phyloP scores from a whole-genome alignment of 1,140 invertebrate species.

The Venustaconcha ellipsiformis region DNA sequence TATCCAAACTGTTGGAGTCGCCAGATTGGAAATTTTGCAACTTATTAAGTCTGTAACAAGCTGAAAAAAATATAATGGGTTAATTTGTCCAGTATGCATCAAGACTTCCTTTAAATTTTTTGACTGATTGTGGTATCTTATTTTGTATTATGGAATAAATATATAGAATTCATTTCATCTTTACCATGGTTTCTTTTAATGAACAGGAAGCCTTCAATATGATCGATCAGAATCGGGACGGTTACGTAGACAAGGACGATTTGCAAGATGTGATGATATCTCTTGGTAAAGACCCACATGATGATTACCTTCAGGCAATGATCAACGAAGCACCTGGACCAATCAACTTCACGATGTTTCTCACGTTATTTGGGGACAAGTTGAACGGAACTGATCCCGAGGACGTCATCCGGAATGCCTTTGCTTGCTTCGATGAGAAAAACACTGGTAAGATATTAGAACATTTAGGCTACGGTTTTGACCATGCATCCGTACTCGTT shows the following conservation, averaged over 20 bases:
- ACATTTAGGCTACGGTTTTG: too few species aligned
- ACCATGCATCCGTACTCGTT: too few species aligned
- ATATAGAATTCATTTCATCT: neutral
- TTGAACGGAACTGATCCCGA: constrained; percentile 75
- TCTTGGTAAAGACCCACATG: constrained; percentile 74
- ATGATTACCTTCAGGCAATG: constrained; percentile 74
- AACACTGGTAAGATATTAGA: constrained; percentile 63
- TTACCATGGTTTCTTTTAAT: neutral
- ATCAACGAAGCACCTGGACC: constrained; percentile 76
- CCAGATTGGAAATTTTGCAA: too few species aligned
- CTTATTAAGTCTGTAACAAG: too few species aligned
- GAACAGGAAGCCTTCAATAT: constrained; percentile 98
- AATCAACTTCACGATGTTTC: constrained; percentile 77
- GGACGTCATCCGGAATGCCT: constrained; percentile 75
- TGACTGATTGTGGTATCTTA: too few species aligned
- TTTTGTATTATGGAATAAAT: too few species aligned
- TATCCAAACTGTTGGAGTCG: too few species aligned
- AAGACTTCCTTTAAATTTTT: too few species aligned
- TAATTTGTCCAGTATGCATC: too few species aligned
- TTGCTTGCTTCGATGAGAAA: constrained; percentile 74
- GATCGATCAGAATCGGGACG: constrained; percentile 95
- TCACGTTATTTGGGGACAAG: constrained; percentile 76
- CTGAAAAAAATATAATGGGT: too few species aligned
- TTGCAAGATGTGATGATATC: constrained; percentile 99
- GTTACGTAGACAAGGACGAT: constrained; percentile 99